Evolutionary conservation across 2,113 vertebrate species (phyloP).

Genomic region (Probosciger aterrimus): DNA sequence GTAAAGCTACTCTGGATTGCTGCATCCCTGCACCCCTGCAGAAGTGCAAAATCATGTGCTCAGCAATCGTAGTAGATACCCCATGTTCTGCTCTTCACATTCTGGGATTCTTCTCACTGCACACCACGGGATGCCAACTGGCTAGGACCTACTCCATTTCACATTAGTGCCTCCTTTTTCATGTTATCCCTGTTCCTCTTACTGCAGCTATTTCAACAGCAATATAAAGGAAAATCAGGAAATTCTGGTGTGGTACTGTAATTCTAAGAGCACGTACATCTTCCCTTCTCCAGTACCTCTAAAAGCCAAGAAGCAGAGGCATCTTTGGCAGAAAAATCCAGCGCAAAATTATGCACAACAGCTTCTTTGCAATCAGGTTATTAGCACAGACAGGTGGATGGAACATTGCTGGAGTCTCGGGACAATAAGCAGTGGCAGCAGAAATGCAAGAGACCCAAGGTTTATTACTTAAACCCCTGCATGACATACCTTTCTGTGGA

Average conservation of each 20-base stretch:
- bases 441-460: neutral
- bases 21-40: neutral
- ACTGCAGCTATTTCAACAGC: neutral
- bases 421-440: neutral
- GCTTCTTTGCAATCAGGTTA: neutral
- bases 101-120: neutral
- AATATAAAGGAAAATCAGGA: neutral
- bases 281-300: neutral
- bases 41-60: neutral
- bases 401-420: neutral
- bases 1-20: neutral
- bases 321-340: neutral
- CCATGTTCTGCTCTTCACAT: neutral
- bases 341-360: fast-evolving
- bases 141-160: neutral
- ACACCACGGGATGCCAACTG: fast-evolving
- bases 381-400: neutral
- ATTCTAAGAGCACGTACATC: fast-evolving
- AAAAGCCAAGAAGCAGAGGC: neutral
- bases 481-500: fast-evolving
- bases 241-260: neutral
- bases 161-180: neutral
- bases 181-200: neutral
- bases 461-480: neutral
- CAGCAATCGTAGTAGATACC: neutral